A percentile compares a stretch with the other conserved stretches of the same genome.
Conservation (phyloP, 2,888 invertebrate genomes). For the Philhelius pedissequus region DNA sequence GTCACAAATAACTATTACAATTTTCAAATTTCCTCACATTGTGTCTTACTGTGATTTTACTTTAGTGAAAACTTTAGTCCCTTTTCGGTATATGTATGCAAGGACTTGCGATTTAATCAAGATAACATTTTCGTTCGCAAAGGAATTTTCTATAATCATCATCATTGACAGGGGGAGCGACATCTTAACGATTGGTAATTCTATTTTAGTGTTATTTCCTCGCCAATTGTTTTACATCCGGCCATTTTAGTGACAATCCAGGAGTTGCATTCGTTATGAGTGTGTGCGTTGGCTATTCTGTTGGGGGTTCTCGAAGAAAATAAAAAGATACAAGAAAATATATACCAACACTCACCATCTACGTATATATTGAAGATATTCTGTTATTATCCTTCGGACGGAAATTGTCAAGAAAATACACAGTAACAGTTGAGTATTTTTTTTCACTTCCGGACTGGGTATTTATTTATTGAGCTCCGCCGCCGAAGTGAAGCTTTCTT, state of each 20-base stretch:
- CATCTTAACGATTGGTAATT: conserved; percentile 71
- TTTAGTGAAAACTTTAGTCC: not conserved
- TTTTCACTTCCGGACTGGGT: conserved; percentile 39
- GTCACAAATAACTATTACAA: conserved; percentile 53
- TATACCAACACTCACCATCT: not conserved
- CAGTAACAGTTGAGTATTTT: conserved; percentile 59
- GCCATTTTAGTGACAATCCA: conserved; percentile 41
- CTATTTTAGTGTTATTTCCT: conserved; percentile 75
- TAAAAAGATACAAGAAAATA: not conserved
- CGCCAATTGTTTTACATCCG: conserved; percentile 74
- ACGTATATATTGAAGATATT: conserved; percentile 37
- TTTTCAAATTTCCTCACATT: conserved; percentile 43
- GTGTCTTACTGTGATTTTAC: conserved; percentile 10
- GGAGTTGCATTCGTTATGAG: conserved; percentile 43
- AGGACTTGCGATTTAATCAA: conserved; percentile 62
- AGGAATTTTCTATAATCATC: conserved; percentile 20
- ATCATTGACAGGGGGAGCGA: conserved; percentile 15
- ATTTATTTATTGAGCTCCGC: conserved; percentile 52
- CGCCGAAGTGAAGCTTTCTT: conserved; percentile 13
- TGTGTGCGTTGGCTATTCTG: not conserved
- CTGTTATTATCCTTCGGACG: conserved; percentile 55
- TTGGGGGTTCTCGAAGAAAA: not conserved
- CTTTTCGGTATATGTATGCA: not conserved
- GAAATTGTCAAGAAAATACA: conserved; percentile 64
- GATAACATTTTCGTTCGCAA: not conserved